Base-by-base conservation (phyloP, 1,140 invertebrate genomes). In the Eubasilissa regina region DNA sequence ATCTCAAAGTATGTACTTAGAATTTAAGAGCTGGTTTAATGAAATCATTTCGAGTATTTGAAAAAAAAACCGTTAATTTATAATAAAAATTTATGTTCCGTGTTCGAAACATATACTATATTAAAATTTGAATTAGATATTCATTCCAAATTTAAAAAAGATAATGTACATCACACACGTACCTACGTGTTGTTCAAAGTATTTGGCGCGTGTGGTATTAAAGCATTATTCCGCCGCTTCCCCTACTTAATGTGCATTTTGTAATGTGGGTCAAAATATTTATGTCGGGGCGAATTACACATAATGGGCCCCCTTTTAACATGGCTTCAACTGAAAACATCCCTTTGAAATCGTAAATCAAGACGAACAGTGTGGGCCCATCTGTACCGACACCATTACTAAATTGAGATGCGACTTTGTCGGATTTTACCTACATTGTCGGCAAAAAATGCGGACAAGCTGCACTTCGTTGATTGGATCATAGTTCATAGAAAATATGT, bases 181-280 rank as follows among this genome's bases (percentile, higher is more conserved):
- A 6, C 6, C 1, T 35, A 3, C 6, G 6, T 6, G 25, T 6
- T 6, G 25, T 35, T 35, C 1, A 35, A 35, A 35, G 25, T 35
- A 35, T 35, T 35, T 6, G 25, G 35, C 25, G 60, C 25, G 60
- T 43, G 60, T 64, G 60, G n/a, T 9, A 11, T 8, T 25, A 11
- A 64, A 64, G 25, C 25, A 35, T 64, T 35, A 43, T 11, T 25
- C 10, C 60, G 8, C 21, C 13, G 13, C 60, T 35, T 21, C 19
- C 25, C 19, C 60, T 64, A 19, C 13, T 35, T 64, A 64, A 35
- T 64, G 60, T 73, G 68, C 77, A 58, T 78, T 58, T 72, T 58
- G 66, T 77, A 77, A 75, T 80, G 75, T 80, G 78, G 81, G 81
- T 82, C 81, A 82, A 78, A 82, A 82, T 82, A 82, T 82, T 82